phyloP scores from a whole-genome alignment of 2,113 vertebrate species.

The Spilogale gracilis region DNA sequence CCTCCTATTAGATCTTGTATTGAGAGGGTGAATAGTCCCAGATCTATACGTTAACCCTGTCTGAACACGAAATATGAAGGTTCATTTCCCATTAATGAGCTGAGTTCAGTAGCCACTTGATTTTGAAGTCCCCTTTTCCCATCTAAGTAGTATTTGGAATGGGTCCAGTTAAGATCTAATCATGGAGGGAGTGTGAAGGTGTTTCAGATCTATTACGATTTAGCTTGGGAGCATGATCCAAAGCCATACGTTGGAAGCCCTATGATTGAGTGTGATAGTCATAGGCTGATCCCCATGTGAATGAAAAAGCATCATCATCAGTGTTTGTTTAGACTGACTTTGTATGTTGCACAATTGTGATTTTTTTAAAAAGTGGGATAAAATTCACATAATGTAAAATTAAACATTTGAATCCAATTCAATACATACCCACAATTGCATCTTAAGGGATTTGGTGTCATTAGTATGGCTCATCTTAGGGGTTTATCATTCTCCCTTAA shows the following conservation, averaged over 20 bases:
- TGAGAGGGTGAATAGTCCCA: not conserved
- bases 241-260: not conserved
- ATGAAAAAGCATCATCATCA: not conserved
- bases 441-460: slow-evolving; percentile 71
- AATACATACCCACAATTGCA: not conserved
- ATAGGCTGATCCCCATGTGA: not conserved
- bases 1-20: not conserved
- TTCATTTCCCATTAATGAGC: not conserved
- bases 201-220: not conserved
- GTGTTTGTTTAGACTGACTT: not conserved
- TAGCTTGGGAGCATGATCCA: not conserved
- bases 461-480: slow-evolving; percentile 67
- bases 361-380: not conserved
- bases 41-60: not conserved
- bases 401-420: not conserved
- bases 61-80: not conserved
- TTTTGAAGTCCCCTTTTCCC: slow-evolving; percentile 16
- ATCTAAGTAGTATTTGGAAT: not conserved
- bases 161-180: not conserved
- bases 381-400: not conserved
- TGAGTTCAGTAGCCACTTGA: not conserved
- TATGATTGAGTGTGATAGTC: not conserved
- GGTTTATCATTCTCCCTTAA: slow-evolving; percentile 76
- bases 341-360: not conserved
- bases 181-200: not conserved